These are phyloP conservation scores for Mallotus villosus DNA, from an alignment of 2,797 vertebrate genomes.

Conservation along the genomic window DNA sequence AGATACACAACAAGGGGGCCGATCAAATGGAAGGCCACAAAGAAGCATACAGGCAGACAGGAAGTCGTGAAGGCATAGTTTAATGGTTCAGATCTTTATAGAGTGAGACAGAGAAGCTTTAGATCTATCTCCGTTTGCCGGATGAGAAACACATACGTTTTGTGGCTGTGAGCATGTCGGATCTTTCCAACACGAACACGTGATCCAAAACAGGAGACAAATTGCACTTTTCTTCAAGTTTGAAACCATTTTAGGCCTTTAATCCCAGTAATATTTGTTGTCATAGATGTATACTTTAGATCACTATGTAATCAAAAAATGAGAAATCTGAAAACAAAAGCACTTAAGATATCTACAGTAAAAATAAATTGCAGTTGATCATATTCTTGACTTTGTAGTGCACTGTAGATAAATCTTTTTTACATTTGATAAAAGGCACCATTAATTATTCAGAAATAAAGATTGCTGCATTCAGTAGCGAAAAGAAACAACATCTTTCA, in stretches of 20 bases:
- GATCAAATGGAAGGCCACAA: background rate
- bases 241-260: slow-evolving; percentile 32
- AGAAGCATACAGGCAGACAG: background rate
- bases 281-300: slow-evolving; percentile 21
- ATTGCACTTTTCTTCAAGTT: slow-evolving; percentile 70
- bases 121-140: slow-evolving; percentile 21
- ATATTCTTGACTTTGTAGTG: slow-evolving; percentile 52
- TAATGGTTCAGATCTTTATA: slow-evolving; percentile 22
- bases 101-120: slow-evolving; percentile 34
- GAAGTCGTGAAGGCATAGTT: background rate
- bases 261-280: slow-evolving; percentile 37
- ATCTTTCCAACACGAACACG: slow-evolving; percentile 36
- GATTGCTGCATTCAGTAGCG: slow-evolving; percentile 36
- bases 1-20: too few species aligned
- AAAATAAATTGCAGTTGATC: slow-evolving; percentile 29
- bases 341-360: slow-evolving; percentile 25
- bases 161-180: slow-evolving; percentile 17
- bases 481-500: slow-evolving; percentile 18
- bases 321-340: slow-evolving; percentile 32
- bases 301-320: slow-evolving; percentile 37
- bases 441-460: slow-evolving; percentile 49
- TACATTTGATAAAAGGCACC: slow-evolving; percentile 72
- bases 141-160: slow-evolving; percentile 13
- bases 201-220: slow-evolving; percentile 44
- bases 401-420: slow-evolving; percentile 54